Percentiles rank a stretch among this genome's conserved stretches.
These are phyloP conservation scores for Tineola bisselliella DNA, from an alignment of 2,888 invertebrate genomes.

Conservation along the genomic window DNA sequence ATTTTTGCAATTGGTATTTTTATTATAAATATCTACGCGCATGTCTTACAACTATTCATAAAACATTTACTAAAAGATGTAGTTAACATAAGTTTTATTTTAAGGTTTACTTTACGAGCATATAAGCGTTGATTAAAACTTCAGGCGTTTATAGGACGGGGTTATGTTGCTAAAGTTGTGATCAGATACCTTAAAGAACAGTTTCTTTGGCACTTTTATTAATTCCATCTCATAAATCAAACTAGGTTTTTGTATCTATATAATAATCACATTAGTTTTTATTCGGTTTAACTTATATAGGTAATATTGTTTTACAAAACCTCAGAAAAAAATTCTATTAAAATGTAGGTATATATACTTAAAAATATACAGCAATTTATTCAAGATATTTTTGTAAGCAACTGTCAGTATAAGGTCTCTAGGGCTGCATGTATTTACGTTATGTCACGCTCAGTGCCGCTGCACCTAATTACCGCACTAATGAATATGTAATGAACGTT, in stretches of 20 bases:
- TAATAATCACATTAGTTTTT: no score
- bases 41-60: no score
- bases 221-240: no score
- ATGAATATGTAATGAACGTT: conserved; percentile 40
- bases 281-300: no score
- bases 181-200: neutral
- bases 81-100: no score
- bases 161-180: neutral
- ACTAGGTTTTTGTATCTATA: no score
- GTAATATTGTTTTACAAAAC: no score
- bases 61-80: no score
- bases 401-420: neutral
- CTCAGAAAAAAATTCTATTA: neutral
- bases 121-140: neutral
- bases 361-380: neutral
- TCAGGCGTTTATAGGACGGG: neutral
- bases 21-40: no score
- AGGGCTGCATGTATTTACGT: conserved; percentile 8
- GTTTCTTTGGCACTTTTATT: neutral
- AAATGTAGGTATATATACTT: neutral
- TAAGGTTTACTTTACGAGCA: no score
- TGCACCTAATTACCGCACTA: conserved; percentile 36
- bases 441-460: conserved; percentile 14
- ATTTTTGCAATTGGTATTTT: no score
- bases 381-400: neutral